Percentiles rank a stretch among this genome's conserved stretches.
These are phyloP conservation scores for Chelonoidis abingdonii DNA, from an alignment of 2,113 vertebrate species.

Conservation along the genomic window DNA sequence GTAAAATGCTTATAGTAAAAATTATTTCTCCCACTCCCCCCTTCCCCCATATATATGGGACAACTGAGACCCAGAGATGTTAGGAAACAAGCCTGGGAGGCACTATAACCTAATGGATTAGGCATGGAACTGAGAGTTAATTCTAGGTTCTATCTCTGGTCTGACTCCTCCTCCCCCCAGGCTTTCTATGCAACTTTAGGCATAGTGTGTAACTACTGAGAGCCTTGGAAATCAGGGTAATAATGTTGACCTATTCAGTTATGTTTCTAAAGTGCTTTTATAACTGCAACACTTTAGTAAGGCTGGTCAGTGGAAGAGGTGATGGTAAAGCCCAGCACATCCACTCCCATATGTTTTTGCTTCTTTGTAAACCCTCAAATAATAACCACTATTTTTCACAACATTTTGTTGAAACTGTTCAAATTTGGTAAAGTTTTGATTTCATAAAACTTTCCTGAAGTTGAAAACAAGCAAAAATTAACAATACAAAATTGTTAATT, in stretches of 20 bases:
- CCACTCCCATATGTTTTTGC: rapidly evolving
- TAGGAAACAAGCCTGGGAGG: not conserved
- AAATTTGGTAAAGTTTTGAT: not conserved
- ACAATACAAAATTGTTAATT: not conserved
- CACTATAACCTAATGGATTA: not conserved
- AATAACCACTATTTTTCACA: not conserved
- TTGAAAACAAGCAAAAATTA: not conserved
- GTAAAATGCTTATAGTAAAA: not conserved
- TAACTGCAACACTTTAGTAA: not conserved
- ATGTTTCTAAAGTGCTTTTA: not conserved
- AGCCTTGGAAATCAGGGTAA: not conserved
- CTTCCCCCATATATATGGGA: not conserved
- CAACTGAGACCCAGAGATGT: not conserved
- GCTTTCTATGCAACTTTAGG: not conserved
- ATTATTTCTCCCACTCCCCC: too few relatives aligned
- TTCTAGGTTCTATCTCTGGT: not conserved
- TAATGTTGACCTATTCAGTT: not conserved
- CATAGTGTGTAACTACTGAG: not conserved
- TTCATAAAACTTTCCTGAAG: not conserved
- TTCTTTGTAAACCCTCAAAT: not conserved
- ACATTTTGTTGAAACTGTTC: not conserved
- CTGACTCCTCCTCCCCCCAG: not conserved
- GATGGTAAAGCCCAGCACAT: not conserved
- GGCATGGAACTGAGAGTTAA: not conserved
- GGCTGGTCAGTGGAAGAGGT: not conserved